Evolutionary conservation across 2,113 vertebrate species (phyloP).

Genomic region (Cebidichthys violaceus): DNA sequence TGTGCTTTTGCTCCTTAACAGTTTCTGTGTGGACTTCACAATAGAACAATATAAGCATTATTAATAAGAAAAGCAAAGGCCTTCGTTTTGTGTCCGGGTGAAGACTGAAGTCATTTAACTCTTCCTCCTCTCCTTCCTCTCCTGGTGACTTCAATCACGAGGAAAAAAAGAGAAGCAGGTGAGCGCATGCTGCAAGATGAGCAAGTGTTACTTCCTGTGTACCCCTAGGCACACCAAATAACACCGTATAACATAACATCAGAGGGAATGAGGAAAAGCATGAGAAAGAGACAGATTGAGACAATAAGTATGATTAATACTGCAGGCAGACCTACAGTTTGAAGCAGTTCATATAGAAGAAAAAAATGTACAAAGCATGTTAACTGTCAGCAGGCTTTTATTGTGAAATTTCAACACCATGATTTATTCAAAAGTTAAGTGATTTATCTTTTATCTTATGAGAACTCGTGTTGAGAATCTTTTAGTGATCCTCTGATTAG

Average conservation of each 20-base stretch:
- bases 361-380: background rate
- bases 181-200: conserved; percentile 10
- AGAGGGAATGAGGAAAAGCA: background rate
- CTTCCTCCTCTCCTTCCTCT: background rate
- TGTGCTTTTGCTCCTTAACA: no score
- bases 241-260: background rate
- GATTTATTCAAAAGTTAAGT: background rate
- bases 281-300: conserved; percentile 2
- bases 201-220: background rate
- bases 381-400: background rate
- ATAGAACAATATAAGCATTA: no score
- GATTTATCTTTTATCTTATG: background rate
- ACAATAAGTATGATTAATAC: background rate
- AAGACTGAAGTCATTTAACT: conserved; percentile 16
- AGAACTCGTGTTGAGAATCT: background rate
- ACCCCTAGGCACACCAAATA: no score
- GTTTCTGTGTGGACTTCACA: no score
- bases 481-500: background rate
- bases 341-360: background rate
- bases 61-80: no score
- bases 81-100: no score
- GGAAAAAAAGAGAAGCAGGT: background rate
- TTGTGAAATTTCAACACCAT: background rate
- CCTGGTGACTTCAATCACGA: conserved; percentile 19
- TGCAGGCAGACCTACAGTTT: background rate